Base-by-base conservation (phyloP, 2,888 invertebrate species). In the Tyria jacobaeae region DNA sequence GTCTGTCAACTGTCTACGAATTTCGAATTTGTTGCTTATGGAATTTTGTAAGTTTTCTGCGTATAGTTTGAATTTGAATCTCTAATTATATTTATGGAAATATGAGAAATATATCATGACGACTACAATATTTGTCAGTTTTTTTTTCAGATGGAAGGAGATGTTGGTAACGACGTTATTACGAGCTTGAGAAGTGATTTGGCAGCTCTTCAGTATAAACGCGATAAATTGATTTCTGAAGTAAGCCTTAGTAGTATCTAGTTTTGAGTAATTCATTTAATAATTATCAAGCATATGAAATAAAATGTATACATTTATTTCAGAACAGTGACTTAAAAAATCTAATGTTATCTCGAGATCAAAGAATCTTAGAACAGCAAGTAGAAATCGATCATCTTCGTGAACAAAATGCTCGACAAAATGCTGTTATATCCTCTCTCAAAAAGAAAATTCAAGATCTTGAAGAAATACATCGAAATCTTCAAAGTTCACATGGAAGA, bases 361-460 rank as follows among this genome's bases (percentile, higher is more conserved):
- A 96, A 82, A 92, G 96, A 78, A 95, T 96, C 73, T 91, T 96
- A 78, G 97, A 97, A 77, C 95, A 97, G 64, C 97, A 97, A 84
- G 95, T 96, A 34, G 97, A 98, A 86, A 96, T 96, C 21, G 96
- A 98, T 76, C 96, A 97, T 81, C 90, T 97, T 21, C 94, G 96
- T 9, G 97, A 98, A 69, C 98, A 97, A 87, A 95, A 97, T 52
- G 97, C 97, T 1, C 94, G 98, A 41, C 97, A 98, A 86, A 96
- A 96, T 78, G 96, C 97, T 0, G 94, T 97, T 50, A 96, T 98
- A 73, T 95, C 95, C 3, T 97, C 97, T 0, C 94, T 97, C 55
- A 96, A 96, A 83, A 97, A 96, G 84, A 96, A 97, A 63, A 95
- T 97, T 48, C 95, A 96, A 89, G 96, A 97, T 67, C 90, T 97